Percentiles rank a stretch among this genome's conserved stretches.
These are phyloP conservation scores for Oreonectes daqikongensis DNA, from an alignment of 2,797 vertebrate genomes.

Conservation along the genomic window DNA sequence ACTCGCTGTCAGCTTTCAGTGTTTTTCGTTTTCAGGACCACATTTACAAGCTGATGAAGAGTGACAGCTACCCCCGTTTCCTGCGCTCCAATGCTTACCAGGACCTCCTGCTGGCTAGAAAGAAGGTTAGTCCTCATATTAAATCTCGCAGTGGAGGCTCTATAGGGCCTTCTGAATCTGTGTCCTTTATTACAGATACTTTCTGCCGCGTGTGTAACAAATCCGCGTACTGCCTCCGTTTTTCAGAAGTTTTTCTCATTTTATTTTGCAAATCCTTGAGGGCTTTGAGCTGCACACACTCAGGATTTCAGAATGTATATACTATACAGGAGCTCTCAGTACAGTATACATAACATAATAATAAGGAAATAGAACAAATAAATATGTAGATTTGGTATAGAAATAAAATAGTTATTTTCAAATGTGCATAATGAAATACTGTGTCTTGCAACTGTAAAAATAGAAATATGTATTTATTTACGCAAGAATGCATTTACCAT, in stretches of 20 bases:
- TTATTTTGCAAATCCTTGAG: too few species aligned
- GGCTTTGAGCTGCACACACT: too few species aligned
- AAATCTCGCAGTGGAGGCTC: not conserved
- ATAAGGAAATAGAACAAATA: too few species aligned
- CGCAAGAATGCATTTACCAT: too few species aligned
- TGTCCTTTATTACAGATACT: not conserved
- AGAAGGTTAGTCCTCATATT: constrained; percentile 82
- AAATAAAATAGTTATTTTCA: too few species aligned
- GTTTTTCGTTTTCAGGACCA: constrained; percentile 81
- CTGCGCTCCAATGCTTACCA: constrained; percentile 95
- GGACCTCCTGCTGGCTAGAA: constrained; percentile 91
- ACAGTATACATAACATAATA: too few species aligned
- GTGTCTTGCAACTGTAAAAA: not conserved
- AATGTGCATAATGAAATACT: too few species aligned
- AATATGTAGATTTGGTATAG: too few species aligned
- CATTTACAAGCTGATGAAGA: constrained; percentile 99
- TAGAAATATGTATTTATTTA: too few species aligned
- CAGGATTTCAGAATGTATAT: too few species aligned
- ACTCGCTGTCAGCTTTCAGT: constrained; percentile 13
- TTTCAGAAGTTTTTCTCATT: not conserved
- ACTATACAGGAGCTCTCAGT: too few species aligned
- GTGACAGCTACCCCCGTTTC: constrained; percentile 97
- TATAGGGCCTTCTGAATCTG: not conserved
- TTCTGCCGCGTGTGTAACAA: not conserved
- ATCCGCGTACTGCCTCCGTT: not conserved